Base-by-base conservation (phyloP, 1,140 invertebrate genomes). In the Dendrolimus kikuchii region DNA sequence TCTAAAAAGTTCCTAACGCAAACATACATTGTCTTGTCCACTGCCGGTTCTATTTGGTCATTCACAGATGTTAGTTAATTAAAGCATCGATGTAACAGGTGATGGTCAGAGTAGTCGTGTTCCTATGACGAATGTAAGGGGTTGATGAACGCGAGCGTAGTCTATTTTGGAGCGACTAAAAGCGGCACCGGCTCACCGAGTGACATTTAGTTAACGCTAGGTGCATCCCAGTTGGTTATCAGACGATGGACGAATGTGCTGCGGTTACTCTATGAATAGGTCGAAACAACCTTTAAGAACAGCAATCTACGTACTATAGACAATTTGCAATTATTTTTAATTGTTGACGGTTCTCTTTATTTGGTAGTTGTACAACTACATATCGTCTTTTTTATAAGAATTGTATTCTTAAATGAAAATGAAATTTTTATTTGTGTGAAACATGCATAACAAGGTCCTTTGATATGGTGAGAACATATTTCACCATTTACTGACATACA, bases 81-180 rank as follows among this genome's bases (percentile, higher is more conserved):
- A 46, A 46, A 55, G 48, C 57, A 51, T 59, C 75, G 68, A 72
- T 79, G 80, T 74, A 81, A 71, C 65, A 67, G 65, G 72, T 68
- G 59, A 56, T 50, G 49, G 62, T 47, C 65, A 59, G 59, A 53
- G 23, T 23, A 23, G 23, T 23, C 23, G 23, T 57, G 66, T 57
- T 46, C 67, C 49, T 23, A 75, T 81, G 81, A 84, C 81, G 81
- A 82, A 81, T 79, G 73, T 69, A 62, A 82, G 77, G 74, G 81
- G 82, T 86, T 84, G 81, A 70, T 77, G 82, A 86, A 86, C 82
- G 82, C 77, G 64, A 67, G 59, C 64, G 55, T 63, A 59, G 54
- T 80, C 82, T 86, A 86, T 86, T 86, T 86, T 59, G 73, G 79
- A 81, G 68, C 77, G 74, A 74, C 79, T 84, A 84, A 81, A 86